Percentiles rank a stretch among this genome's conserved stretches.
Evolutionary conservation across 2,797 vertebrate species (phyloP).

Genomic region (Varecia variegata): DNA sequence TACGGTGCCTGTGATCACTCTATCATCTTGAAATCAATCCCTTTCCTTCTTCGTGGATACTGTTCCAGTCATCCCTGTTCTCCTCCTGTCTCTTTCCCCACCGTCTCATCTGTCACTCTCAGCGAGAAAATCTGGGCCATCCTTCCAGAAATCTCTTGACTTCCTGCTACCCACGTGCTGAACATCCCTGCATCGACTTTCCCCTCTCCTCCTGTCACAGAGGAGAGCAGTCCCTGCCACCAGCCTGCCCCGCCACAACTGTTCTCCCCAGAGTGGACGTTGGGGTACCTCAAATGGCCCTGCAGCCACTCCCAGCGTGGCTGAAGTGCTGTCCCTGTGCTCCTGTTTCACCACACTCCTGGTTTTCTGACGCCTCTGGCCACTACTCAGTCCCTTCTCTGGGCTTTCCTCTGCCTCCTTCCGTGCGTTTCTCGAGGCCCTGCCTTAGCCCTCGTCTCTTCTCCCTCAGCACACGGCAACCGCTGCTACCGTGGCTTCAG

Average conservation of each 20-base stretch:
- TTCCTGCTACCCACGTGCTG: not conserved
- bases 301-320: fast-evolving
- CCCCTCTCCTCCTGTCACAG: not conserved
- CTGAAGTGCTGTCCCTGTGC: not conserved
- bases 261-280: too few species aligned
- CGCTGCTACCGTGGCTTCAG: not conserved
- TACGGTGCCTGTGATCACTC: not conserved
- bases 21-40: not conserved
- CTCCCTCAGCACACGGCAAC: not conserved
- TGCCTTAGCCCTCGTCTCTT: not conserved
- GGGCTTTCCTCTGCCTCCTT: not conserved
- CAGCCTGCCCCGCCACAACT: not conserved
- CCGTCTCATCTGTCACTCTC: not conserved
- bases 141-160: not conserved
- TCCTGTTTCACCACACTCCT: not conserved
- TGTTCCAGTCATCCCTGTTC: not conserved
- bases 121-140: not conserved
- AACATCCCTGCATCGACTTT: not conserved
- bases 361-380: not conserved
- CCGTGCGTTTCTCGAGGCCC: not conserved
- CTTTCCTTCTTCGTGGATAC: not conserved
- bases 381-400: not conserved
- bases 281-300: not conserved
- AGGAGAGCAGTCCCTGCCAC: not conserved
- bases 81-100: not conserved